These are phyloP conservation scores for Spea multiplicata DNA, from an alignment of 2,113 vertebrate genomes.

Conservation along the genomic window DNA sequence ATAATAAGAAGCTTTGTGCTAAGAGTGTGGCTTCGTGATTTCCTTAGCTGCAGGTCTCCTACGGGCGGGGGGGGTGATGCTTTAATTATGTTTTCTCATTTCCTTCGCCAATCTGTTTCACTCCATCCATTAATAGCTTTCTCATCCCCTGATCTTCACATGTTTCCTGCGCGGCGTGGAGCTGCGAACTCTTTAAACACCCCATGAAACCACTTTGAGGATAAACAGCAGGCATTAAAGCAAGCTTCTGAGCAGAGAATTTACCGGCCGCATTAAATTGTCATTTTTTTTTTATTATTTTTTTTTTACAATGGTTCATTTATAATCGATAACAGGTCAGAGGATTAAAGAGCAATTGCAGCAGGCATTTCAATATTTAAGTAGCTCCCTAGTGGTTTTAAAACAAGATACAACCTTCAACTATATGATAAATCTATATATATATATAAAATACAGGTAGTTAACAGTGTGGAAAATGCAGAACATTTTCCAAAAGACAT, in stretches of 20 bases:
- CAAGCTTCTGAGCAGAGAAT: neutral
- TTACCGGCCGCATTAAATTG: neutral
- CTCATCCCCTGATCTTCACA: neutral
- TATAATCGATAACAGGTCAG: no score
- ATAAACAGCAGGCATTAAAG: neutral
- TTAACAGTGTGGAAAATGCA: no score
- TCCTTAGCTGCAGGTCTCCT: neutral
- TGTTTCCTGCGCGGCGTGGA: neutral
- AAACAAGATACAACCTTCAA: no score
- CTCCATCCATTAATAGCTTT: slow-evolving; percentile 22
- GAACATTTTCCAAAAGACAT: no score
- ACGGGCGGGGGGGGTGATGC: slow-evolving; percentile 8
- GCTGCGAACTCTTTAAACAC: neutral
- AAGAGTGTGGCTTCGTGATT: neutral
- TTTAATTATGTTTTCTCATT: slow-evolving; percentile 30
- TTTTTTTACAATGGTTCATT: no score
- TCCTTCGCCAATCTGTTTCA: slow-evolving; percentile 17
- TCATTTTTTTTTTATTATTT: no score
- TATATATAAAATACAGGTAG: no score
- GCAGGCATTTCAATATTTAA: no score
- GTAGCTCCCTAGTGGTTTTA: no score
- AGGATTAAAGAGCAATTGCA: no score
- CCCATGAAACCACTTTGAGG: slow-evolving; percentile 12
- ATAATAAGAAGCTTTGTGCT: slow-evolving; percentile 5
- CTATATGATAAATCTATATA: no score